phyloP scores from a whole-genome alignment of 2,797 vertebrate genomes.

The Sciurus vulgaris region DNA sequence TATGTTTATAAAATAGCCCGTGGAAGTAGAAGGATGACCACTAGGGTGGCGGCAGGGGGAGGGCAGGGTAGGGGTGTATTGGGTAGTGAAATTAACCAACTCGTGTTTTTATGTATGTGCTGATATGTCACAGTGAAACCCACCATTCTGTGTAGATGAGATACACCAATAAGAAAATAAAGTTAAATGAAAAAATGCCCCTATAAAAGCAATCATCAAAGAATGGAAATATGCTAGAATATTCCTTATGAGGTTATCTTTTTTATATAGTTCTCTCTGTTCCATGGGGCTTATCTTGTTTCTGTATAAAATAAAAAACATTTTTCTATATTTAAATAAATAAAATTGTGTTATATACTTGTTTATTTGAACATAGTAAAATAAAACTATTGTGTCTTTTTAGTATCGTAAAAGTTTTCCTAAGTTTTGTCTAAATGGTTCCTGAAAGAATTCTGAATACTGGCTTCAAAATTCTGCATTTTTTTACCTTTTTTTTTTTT shows the following conservation, averaged over 20 bases:
- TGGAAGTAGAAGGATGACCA: not conserved
- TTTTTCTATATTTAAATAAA: conserved; percentile 3
- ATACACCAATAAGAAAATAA: not conserved
- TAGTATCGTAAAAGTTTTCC: not conserved
- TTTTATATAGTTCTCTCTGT: not conserved
- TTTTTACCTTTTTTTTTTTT: not conserved
- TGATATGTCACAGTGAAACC: not conserved
- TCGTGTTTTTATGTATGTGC: not conserved
- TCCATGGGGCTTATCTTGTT: conserved; percentile 25
- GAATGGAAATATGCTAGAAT: conserved; percentile 46
- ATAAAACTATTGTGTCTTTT: not conserved
- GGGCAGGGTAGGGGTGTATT: not conserved
- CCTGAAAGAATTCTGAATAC: conserved; percentile 32
- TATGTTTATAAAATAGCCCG: not conserved
- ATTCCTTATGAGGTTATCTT: conserved; percentile 34
- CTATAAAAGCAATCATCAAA: not conserved
- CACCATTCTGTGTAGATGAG: not conserved
- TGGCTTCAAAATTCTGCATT: conserved; percentile 55
- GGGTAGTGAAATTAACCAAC: not conserved
- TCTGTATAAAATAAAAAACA: conserved; percentile 16
- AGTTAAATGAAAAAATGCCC: not conserved
- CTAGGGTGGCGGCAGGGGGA: not conserved
- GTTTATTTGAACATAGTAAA: conserved; percentile 4
- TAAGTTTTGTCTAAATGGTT: conserved; percentile 51
- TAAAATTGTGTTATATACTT: not conserved